These are phyloP conservation scores for Deroplatys truncata DNA, from an alignment of 2,888 invertebrate genomes.

Conservation along the genomic window DNA sequence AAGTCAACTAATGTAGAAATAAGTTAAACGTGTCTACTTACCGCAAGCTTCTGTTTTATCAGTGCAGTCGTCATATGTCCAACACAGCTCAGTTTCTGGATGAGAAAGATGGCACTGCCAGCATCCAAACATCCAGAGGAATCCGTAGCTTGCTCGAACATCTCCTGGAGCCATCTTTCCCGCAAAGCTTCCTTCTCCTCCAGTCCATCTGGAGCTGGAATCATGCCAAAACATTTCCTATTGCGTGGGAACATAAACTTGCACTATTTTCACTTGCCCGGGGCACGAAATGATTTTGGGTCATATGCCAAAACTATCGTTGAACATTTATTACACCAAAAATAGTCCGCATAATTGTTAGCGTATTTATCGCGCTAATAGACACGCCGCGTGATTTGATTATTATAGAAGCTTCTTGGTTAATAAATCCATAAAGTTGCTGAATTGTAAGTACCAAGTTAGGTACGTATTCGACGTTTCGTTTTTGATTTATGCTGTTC, in stretches of 20 bases:
- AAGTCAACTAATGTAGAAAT: too few relatives aligned
- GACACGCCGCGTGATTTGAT: too few relatives aligned
- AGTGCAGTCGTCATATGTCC: constrained; percentile 43
- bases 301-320: too few relatives aligned
- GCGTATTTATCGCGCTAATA: too few relatives aligned
- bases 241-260: background rate
- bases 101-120: constrained; percentile 44
- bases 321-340: too few relatives aligned
- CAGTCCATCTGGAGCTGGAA: constrained; percentile 34
- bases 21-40: constrained; percentile 33
- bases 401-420: too few relatives aligned
- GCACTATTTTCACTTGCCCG: background rate
- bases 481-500: too few relatives aligned
- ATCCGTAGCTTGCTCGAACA: constrained; percentile 43
- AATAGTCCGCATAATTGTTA: too few relatives aligned
- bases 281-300: too few relatives aligned
- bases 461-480: too few relatives aligned
- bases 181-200: constrained; percentile 35
- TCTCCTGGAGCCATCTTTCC: constrained; percentile 47
- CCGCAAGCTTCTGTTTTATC: constrained; percentile 52
- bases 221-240: background rate
- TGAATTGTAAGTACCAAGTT: too few relatives aligned
- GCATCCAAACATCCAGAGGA: constrained; percentile 42
- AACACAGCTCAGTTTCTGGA: constrained; percentile 47
- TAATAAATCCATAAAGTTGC: too few relatives aligned